Conservation (phyloP, 2,888 invertebrate genomes). For the Hypsopygia costalis region DNA sequence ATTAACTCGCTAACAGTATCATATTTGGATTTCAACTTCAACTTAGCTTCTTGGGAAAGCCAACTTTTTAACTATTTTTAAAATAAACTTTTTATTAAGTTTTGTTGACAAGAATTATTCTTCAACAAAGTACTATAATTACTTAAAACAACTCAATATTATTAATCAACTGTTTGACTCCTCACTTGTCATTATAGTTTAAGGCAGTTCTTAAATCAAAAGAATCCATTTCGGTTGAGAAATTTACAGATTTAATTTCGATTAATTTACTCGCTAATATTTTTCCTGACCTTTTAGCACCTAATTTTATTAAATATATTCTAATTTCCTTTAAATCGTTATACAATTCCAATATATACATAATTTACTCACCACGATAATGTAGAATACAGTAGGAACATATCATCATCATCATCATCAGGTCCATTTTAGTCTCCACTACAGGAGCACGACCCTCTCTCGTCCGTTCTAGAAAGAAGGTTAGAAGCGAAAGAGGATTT, state of each 20-base stretch:
- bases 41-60: too few species aligned
- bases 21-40: conserved; percentile 1
- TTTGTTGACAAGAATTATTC: conserved; percentile 1
- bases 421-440: too few species aligned
- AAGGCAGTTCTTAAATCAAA: conserved; percentile 3
- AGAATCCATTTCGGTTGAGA: conserved; percentile 2
- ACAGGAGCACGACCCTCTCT: too few species aligned
- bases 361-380: conserved; percentile 3
- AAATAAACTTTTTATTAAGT: conserved; percentile 6
- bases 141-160: too few species aligned
- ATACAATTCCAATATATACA: too few species aligned
- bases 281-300: neutral
- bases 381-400: neutral
- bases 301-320: conserved; percentile 6
- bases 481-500: too few species aligned
- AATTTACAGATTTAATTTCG: conserved; percentile 4
- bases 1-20: neutral
- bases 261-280: neutral
- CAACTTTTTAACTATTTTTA: conserved; percentile 9
- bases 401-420: too few species aligned
- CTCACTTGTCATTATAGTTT: neutral
- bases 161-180: neutral
- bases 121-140: neutral
- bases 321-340: conserved; percentile 2
- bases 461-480: too few species aligned